phyloP scores from a whole-genome alignment of 2,797 vertebrate species.

The Valencia hispanica region DNA sequence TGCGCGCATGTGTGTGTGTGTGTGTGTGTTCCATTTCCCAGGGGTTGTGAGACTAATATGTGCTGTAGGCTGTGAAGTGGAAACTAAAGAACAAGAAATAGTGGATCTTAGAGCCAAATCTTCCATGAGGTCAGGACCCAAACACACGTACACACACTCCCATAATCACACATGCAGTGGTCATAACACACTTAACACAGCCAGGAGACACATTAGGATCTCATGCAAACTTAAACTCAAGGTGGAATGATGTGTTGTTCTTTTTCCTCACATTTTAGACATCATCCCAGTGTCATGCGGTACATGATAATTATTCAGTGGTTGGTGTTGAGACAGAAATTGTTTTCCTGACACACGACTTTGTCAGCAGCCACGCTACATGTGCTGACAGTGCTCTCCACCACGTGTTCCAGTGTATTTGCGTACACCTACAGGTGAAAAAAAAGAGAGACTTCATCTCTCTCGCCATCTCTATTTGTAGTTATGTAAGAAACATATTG shows the following conservation, averaged over 20 bases:
- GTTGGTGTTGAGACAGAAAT: background rate
- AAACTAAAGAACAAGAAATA: slow-evolving; percentile 64
- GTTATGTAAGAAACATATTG: slow-evolving; percentile 77
- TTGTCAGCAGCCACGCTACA: background rate
- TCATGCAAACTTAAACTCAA: slow-evolving; percentile 8
- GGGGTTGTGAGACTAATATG: slow-evolving; percentile 65
- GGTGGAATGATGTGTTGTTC: background rate
- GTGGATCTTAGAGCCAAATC: slow-evolving; percentile 46
- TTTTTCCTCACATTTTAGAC: background rate
- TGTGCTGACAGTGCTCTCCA: background rate
- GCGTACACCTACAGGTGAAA: slow-evolving; percentile 39
- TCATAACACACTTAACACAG: background rate
- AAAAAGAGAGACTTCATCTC: slow-evolving; percentile 14
- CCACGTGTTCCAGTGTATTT: background rate
- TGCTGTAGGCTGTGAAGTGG: slow-evolving; percentile 72
- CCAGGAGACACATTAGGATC: slow-evolving; percentile 14
- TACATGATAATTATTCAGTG: background rate
- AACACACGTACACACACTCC: background rate
- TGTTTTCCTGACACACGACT: background rate
- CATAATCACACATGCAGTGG: background rate
- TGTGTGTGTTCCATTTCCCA: slow-evolving; percentile 38
- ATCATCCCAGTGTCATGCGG: background rate
- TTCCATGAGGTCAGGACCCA: slow-evolving; percentile 48
- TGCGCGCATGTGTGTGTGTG: slow-evolving; percentile 8
- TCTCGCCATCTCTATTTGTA: background rate